Base-by-base conservation (phyloP, 2,797 vertebrate genomes). In the Orientallactaga sibirica region DNA sequence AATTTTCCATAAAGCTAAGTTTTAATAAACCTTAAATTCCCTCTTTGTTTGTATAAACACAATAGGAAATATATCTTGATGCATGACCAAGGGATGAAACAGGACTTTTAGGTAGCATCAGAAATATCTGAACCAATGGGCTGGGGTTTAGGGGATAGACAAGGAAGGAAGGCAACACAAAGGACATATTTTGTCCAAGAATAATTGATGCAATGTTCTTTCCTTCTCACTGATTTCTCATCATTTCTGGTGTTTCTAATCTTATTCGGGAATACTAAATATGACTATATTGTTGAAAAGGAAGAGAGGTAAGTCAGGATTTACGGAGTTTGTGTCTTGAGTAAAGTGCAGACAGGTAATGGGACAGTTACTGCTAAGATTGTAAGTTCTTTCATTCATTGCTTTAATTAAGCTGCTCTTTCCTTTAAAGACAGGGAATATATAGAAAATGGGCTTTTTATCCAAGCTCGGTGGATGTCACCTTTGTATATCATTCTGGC, bases 311-410 rank as follows among this genome's bases (percentile, higher is more conserved):
- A 85, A 88, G 18, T 84, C 37, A 66, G 24, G 70, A 14, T 43
- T 79, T 67, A 25, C 58, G 29, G 37, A 52, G 52, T 14, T 16
- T 76, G 0, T 70, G 10, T 58, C 5, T 76, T 58, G 29, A 9
- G 1, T 18, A 1, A 3, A 1, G 11, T 2, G 0, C 20, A 76
- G 58, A 16, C 27, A 68, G 43, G 43, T 58, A 58, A 20, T 61
- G 8, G 52, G 68, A 7, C 4, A 4, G 27, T 27, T 66, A 16
- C 33, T 71, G 11, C 16, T 33, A 37, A 75, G 4, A 66, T 43
- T 14, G 43, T 70, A 79, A 90, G 78, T 64, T 84, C 64, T 86
- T 77, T 41, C 19, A 62, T 75, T 82, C 24, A n/a, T 92, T 92
- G 88, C 33, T 82, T 79, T 91, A 78, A 58, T 86, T 86, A 58